Base-by-base conservation (phyloP, 2,797 vertebrate species). In the Enteromius mattozi region DNA sequence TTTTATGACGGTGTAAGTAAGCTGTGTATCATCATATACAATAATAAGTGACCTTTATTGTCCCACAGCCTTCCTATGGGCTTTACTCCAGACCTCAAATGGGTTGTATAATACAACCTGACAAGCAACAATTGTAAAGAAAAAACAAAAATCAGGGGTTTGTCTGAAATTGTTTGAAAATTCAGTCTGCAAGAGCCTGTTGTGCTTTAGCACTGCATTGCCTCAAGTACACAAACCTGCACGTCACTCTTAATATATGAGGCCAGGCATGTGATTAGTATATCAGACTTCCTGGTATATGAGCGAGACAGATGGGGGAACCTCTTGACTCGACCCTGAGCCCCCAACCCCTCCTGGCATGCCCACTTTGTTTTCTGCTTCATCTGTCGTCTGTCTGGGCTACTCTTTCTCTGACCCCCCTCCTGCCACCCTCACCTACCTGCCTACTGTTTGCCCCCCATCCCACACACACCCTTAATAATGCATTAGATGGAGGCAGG, bases 401-500 rank as follows among this genome's bases (percentile, higher is more conserved):
- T 69, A 72, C 30, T 78, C 56, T 77, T 69, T 65, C 71, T 59
- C 17, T 37, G 70, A 74, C 63, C 77, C 56, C 63, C 40, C 30
- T 14, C 47, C 42, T 45, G 65, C 71, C 40, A 63, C 76, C 24
- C 33, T 78, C 35, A 82, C 65, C 24, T 71, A 70, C 76, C 71
- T 78, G n/a, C 68, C 80, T 75, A 77, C 33, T 72, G 30, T 66
- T 84, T 68, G 21, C 27, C 27, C 37, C 87, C 78, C 69, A 59
- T 89, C 80, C 72, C 80, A 92, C 94, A 95, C 93, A 94, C 93
- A 92, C 90, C 95, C 93, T 96, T 96, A 99, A 98, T 99, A 99
- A 99, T 99, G 97, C 96, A 99, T 99, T 97, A 98, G 95, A 96
- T 96, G 96, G 95, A 96, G 90, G 89, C 90, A 89, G 51, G 95